Evolutionary conservation across 2,888 invertebrate genomes (phyloP), one percentile per base, ranked within the genome.

Genomic region (Xestia xanthographa): DNA sequence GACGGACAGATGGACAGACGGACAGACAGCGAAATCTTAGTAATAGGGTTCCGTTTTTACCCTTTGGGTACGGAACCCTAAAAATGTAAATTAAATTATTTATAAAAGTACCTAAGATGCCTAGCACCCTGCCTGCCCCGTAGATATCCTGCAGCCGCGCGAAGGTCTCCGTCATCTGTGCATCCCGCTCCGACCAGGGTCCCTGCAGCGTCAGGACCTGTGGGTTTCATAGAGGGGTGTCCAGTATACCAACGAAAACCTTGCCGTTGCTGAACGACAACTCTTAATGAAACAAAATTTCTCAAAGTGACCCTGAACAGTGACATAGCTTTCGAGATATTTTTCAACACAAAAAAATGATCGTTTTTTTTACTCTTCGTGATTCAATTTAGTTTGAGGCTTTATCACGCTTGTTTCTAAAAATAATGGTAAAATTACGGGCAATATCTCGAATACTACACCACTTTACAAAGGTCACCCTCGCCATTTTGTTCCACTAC

Each of bases 141-240:
- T 97, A 97, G 80, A 97, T 97, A 74, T 97, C 96, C 83, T 97
- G 94, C 0, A 97, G 95, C 22, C 97, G 93, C 0, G 97, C 96
- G 86, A 97, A 97, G 14, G 97, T 96, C 83, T 97, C 96, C 12
- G 97, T 95, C 92, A 97, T 96, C 91, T 97, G 97, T 0, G 97
- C 96, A 77, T 97, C 97, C 63, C 97, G 96, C 88, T 97, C 97
- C 38, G 97, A 97, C 92, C 95, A 95, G n/a, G 96, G 97, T 0
- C 97, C 97, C 90, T 97, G 96, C 66, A 97, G 92, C 6, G 96
- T 97, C 70, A 97, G 93, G 79, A 97, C 96, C 97, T 97, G 66
- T 26, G 68, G 60, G 53, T 41, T 12, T n/a, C n/a, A 20, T 12
- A 43, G n/a, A 34, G 26, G 38, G 63, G 72, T 60, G 71, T 85